phyloP scores from a whole-genome alignment of 1,140 invertebrate genomes.

The Gonatopus flavifemur region DNA sequence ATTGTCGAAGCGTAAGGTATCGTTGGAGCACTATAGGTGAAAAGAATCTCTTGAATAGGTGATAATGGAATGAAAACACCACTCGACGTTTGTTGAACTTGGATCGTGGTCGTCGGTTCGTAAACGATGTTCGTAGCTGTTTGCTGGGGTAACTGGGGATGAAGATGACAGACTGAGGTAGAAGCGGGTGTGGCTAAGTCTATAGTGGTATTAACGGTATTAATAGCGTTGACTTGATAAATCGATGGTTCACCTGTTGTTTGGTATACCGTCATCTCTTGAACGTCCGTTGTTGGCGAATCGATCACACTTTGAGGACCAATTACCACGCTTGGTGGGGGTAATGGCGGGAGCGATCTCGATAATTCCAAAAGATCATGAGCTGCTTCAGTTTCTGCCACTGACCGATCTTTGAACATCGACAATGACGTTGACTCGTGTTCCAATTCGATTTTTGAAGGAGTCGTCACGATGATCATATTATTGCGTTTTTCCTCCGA shows the following conservation, averaged over 20 bases:
- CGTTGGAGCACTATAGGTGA: constrained; percentile 50
- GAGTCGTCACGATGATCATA: too few relatives aligned
- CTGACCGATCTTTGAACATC: constrained; percentile 65
- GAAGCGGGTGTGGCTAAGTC: constrained; percentile 26
- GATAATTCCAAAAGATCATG: constrained; percentile 83
- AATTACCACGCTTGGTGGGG: constrained; percentile 64
- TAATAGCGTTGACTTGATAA: constrained; percentile 49
- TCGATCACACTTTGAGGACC: constrained; percentile 55
- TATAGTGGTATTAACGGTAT: constrained; percentile 11
- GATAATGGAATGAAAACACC: constrained; percentile 52
- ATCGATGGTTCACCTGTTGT: constrained; percentile 42
- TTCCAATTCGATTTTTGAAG: too few relatives aligned
- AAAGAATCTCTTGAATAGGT: constrained; percentile 51
- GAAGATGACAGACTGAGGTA: constrained; percentile 40
- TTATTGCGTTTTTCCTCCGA: too few relatives aligned
- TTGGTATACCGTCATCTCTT: constrained; percentile 55
- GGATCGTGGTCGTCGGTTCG: constrained; percentile 42
- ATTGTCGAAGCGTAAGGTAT: constrained; percentile 46
- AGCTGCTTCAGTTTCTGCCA: constrained; percentile 81
- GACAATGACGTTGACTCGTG: too few relatives aligned
- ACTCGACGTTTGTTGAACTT: constrained; percentile 42
- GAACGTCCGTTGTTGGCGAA: constrained; percentile 51
- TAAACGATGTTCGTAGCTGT: constrained; percentile 47
- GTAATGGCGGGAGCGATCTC: constrained; percentile 74
- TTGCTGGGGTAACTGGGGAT: constrained; percentile 22